Base-by-base conservation (phyloP, 2,888 invertebrate species). In the Vandiemenella viatica region DNA sequence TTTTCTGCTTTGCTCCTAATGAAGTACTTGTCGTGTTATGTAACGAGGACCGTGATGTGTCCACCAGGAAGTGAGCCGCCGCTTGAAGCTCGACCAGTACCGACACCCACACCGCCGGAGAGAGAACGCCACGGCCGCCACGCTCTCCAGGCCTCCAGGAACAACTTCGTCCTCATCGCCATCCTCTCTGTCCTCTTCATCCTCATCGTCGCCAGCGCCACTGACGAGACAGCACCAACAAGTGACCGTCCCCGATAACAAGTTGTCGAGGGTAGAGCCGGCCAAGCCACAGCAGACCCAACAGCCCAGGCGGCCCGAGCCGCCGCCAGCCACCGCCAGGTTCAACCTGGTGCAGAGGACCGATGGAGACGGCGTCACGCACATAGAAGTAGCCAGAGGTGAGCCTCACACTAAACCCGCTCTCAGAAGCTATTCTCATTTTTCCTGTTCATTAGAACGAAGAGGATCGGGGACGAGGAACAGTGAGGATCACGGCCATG, bases 281-380 rank as follows among this genome's bases (percentile, higher is more conserved):
- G 4, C 40, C 4, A 5, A 15, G 2, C 42, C 42, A 8, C 18
- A 42, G n/a, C n/a, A 19, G 10, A 5, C n/a, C 5, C 19, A n/a
- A 4, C 18, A 42, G 10, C 19, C 18, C 13, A 17, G 10, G 18
- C 4, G 6, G 7, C 13, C 42, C 4, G 19, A 42, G 13, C 42
- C 43, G 10, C 43, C 48, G 22, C 37, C 22, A 6, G 23, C 38
- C n/a, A 42, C 23, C 18, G 40, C 52, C 26, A 55, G 51, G 47
- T 71, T 67, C 57, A 70, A 69, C 56, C 57, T 71, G 42, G 56
- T 71, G 17, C 70, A 71, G 53, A 61, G 69, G 41, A 70, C 68
- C 20, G 71, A 71, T 55, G 62, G 62, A 16, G 68, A 71, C 57
- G 71, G 71, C 5, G 64, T 71, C 3, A 72, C 71, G 2, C 71